A percentile compares a stretch with the other conserved stretches of the same genome.
Conservation (phyloP, 2,113 vertebrate genomes). For the Dermatemys mawii region DNA sequence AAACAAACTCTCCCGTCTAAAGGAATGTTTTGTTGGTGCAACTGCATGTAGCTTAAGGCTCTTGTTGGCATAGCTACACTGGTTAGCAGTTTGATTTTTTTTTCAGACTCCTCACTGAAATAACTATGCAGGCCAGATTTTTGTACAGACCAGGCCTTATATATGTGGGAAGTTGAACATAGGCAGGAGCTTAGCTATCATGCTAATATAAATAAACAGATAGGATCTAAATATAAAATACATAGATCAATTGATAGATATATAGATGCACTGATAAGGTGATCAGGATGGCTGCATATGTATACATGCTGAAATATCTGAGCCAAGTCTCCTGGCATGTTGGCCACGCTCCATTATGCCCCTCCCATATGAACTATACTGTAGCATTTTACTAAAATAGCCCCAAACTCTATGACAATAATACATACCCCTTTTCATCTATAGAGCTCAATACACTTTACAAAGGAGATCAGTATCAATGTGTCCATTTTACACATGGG, state of each 20-base stretch:
- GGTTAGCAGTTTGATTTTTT: background rate
- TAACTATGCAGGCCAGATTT: background rate
- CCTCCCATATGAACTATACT: background rate
- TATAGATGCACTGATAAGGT: slow-evolving; percentile 46
- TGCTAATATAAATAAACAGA: slow-evolving; percentile 66
- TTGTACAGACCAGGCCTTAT: background rate
- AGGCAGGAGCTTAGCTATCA: slow-evolving; percentile 72
- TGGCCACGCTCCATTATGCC: background rate
- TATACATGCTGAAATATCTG: slow-evolving; percentile 53
- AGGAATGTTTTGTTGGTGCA: background rate
- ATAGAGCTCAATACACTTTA: background rate
- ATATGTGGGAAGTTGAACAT: slow-evolving; percentile 51
- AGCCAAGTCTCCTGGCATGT: slow-evolving; percentile 18
- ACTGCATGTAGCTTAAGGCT: background rate
- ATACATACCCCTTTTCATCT: background rate
- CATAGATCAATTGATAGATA: slow-evolving; percentile 60
- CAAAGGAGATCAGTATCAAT: background rate
- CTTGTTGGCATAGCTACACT: background rate
- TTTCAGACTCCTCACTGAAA: background rate
- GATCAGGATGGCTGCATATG: slow-evolving; percentile 50
- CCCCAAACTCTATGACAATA: background rate
- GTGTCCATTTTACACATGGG: background rate
- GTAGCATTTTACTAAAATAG: background rate
- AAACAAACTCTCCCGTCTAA: background rate
- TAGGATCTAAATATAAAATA: slow-evolving; percentile 47